These are phyloP conservation scores for Catharus fuscescens DNA, from an alignment of 2,113 vertebrate genomes.

Conservation along the genomic window DNA sequence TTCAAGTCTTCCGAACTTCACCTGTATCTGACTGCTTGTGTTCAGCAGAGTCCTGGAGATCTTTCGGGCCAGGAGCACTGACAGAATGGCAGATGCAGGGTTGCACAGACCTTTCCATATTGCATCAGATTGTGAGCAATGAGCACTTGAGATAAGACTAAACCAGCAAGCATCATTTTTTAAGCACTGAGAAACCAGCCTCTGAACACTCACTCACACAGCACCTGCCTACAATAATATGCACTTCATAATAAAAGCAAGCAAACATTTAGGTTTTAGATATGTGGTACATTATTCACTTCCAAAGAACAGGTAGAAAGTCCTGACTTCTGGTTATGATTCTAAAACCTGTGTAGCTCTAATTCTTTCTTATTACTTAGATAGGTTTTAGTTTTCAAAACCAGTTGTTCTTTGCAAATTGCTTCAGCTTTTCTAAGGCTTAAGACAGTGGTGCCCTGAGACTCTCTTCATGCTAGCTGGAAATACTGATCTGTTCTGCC, in stretches of 20 bases:
- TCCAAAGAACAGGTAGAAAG: not conserved
- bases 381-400: not conserved
- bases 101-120: not conserved
- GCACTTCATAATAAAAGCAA: not conserved
- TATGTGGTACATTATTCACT: not conserved
- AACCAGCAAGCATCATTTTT: not conserved
- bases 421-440: not conserved
- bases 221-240: not conserved
- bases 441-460: not conserved
- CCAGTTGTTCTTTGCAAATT: not conserved
- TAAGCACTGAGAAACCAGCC: not conserved
- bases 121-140: not conserved
- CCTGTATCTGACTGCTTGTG: not conserved
- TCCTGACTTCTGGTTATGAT: not conserved
- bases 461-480: not conserved
- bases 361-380: not conserved
- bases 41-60: not conserved
- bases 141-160: not conserved
- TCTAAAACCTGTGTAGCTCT: not conserved
- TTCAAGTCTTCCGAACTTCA: not conserved
- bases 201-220: not conserved
- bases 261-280: not conserved
- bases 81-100: constrained; percentile 34
- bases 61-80: not conserved
- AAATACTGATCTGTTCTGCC: not conserved